Evolutionary conservation across 1,140 invertebrate genomes (phyloP), one percentile per base, ranked within the genome.

Genomic region (Drosophila sp.): DNA sequence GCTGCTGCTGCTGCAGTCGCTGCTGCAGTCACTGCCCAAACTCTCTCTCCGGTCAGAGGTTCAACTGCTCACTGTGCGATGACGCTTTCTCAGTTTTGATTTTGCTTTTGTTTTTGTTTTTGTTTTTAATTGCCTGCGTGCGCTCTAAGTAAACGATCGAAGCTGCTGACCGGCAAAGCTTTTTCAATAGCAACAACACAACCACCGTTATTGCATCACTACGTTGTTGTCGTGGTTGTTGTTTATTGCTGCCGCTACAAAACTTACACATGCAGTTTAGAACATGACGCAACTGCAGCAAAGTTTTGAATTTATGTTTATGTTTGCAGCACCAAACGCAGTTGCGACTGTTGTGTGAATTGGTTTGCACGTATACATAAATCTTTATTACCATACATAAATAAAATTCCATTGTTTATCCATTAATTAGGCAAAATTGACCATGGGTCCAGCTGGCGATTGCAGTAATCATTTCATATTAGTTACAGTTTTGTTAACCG

Each of bases 41-140:
- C 61, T 40, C 34, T 32, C 34, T 69, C 50, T 18, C 56, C 65
- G 82, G 78, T 82, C 75, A 78, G 82, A 78, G 82, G 82, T 86
- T 76, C 61, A 46, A 66, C 74, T 54, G n/a, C 8, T 34, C 34
- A 14, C 77, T 59, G 51, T 65, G 54, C 7, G 45, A 45, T 40
- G 72, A 45, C 41, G 72, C 50, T 69, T 78, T 82, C 75, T 76
- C 62, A 86, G 48, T 36, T 41, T 62, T 43, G 69, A 9, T 58
- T 51, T 67, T 58, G 53, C 16, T 50, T 40, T 58, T 32, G 16
- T 46, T 57, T 40, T 54, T 45, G 48, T 64, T 58, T 32, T 14
- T 46, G 51, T 40, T 54, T 45, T 38, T 64, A 71, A 75, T 72
- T 78, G 69, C 18, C 69, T 64, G 56, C 57, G 40, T 72, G 61